Evolutionary conservation across 2,888 invertebrate genomes (phyloP), one percentile per base, ranked within the genome.

Genomic region (Troides oblongomaculatus): DNA sequence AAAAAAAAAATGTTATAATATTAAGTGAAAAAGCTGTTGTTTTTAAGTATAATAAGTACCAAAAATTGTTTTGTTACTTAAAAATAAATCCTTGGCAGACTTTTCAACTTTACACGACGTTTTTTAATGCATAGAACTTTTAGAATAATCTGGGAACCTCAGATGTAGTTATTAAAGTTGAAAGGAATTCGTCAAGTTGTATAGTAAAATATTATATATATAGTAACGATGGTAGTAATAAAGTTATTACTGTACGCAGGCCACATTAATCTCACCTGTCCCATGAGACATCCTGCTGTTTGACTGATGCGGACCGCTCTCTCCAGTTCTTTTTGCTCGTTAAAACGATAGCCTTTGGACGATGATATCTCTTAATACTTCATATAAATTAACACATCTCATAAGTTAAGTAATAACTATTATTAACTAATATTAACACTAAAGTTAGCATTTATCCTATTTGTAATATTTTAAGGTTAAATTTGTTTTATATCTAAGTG

Each of bases 271-370:
- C 46, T 61, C 23, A 50, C 8, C 30, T 61, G 30, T 66, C 60
- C 60, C 18, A 18, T 36, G 25, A 23, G 60, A n/a, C 36, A 8
- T 56, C 66, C 53, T 61, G 66, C 66, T 39, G 66, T 17, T 61
- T 66, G 66, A 66, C 23, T 53, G 60, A 66, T 56, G 66, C 50
- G 5, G 59, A 53, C 53, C 53, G 53, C 53, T 53, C 14, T 50
- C 25, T 50, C 56, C 25, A 6, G 25, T 59, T 36, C 50, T 59
- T 60, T 36, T 66, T 66, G 59, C 60, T 66, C 10, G n/a, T 23
- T 14, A 5, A 60, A 36, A 63, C 30, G 60, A 66, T 50, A 46
- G 18, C 50, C 14, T 2, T 50, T 50, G 50, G 18, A 50, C 14
- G 50, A 50, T 18, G 50, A 50, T 50, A 50, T 50, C 50, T 50